Conservation (phyloP, 2,113 vertebrate genomes). For the Salvator merianae region DNA sequence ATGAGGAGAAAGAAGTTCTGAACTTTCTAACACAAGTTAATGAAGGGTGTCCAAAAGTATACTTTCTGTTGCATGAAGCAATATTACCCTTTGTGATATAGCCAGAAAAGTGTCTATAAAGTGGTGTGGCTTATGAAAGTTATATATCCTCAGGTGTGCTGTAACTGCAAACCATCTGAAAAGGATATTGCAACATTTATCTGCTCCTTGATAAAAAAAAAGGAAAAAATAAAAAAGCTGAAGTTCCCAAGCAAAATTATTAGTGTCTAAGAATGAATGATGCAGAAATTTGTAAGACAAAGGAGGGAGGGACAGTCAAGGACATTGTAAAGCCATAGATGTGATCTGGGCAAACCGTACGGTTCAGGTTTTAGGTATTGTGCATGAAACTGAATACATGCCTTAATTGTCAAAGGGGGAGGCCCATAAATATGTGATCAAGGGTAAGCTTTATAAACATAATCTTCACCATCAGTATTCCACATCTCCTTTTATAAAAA, state of each 20-base stretch:
- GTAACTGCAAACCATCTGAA: slow-evolving; percentile 16
- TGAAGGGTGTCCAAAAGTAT: not conserved
- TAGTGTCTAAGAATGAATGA: not conserved
- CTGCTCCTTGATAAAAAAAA: not conserved
- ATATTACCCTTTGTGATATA: not conserved
- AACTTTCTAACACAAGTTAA: not conserved
- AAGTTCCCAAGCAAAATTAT: not conserved
- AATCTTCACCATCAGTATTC: not conserved
- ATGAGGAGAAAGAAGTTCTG: not conserved
- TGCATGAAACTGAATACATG: not conserved
- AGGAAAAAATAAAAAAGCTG: not conserved
- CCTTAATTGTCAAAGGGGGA: too few species aligned
- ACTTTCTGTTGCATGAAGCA: not conserved
- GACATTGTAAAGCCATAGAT: not conserved
- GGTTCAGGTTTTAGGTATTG: not conserved
- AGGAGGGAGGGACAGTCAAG: not conserved
- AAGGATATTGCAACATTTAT: slow-evolving; percentile 1
- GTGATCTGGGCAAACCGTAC: not conserved
- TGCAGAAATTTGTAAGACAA: not conserved
- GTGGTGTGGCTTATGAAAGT: slow-evolving; percentile 12
- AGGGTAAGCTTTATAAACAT: too few species aligned
- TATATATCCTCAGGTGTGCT: slow-evolving; percentile 17
- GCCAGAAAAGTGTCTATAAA: slow-evolving; percentile 13
- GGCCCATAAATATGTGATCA: not conserved
- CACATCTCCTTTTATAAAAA: too few species aligned